Percentiles rank a stretch among this genome's conserved stretches.
These are phyloP conservation scores for Sebastolobus altivelis DNA, from an alignment of 2,797 vertebrate species.

Conservation along the genomic window DNA sequence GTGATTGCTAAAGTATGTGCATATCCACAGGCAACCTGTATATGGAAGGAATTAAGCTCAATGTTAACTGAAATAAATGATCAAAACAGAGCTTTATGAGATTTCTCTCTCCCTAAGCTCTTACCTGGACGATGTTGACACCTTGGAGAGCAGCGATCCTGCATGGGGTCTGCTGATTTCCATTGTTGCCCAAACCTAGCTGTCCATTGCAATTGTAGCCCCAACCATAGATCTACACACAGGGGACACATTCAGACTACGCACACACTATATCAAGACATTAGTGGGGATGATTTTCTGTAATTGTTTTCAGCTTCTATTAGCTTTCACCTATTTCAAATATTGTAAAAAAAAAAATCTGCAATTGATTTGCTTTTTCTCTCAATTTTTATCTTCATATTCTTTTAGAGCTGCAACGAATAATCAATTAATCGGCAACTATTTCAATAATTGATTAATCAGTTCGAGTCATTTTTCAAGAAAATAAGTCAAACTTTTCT, in stretches of 20 bases:
- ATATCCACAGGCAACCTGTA: constrained; percentile 95
- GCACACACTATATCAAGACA: neutral
- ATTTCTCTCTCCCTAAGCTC: constrained; percentile 26
- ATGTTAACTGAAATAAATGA: neutral
- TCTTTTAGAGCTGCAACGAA: no score
- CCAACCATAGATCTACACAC: constrained; percentile 94
- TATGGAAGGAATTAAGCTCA: constrained; percentile 26
- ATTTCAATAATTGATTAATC: no score
- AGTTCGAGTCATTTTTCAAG: no score
- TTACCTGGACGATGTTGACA: constrained; percentile 91
- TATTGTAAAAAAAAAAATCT: neutral
- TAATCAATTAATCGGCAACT: no score
- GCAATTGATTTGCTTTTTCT: neutral
- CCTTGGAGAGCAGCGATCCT: constrained; percentile 94
- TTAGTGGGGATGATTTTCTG: neutral
- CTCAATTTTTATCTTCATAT: neutral
- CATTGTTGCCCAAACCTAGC: constrained; percentile 94
- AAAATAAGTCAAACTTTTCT: no score
- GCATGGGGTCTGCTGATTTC: constrained; percentile 96
- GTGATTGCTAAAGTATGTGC: constrained; percentile 96
- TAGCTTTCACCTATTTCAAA: neutral
- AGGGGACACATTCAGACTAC: neutral
- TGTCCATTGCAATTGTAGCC: constrained; percentile 99
- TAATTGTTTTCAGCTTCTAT: neutral
- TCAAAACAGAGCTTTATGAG: neutral